A percentile compares a stretch with the other conserved stretches of the same genome.
Conservation (phyloP, 2,113 vertebrate genomes). For the Hepsetus odoe region DNA sequence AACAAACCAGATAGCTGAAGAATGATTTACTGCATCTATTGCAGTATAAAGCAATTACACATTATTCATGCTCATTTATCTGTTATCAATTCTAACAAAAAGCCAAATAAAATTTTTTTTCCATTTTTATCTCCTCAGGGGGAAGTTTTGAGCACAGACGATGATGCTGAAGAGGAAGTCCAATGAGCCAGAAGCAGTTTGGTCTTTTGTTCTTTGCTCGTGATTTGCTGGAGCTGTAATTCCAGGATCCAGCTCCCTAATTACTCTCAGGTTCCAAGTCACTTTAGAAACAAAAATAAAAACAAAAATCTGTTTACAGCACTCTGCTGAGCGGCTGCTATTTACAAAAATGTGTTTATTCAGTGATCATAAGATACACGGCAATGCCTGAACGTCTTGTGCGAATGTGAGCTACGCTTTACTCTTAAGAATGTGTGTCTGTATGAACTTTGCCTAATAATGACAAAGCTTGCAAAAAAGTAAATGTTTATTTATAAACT, state of each 20-base stretch:
- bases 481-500: too few relatives aligned
- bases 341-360: neutral
- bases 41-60: too few relatives aligned
- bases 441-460: too few relatives aligned
- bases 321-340: neutral
- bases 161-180: constrained; percentile 54
- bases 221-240: neutral
- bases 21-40: too few relatives aligned
- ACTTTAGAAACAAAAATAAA: constrained; percentile 1
- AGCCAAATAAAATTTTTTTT: too few relatives aligned
- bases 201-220: neutral
- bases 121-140: constrained; percentile 55
- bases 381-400: too few relatives aligned
- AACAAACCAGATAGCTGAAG: too few relatives aligned
- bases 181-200: constrained; percentile 44
- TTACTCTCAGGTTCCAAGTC: constrained; percentile 21
- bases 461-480: too few relatives aligned
- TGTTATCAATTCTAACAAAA: neutral
- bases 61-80: neutral
- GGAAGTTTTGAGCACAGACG: constrained; percentile 50
- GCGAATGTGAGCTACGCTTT: too few relatives aligned
- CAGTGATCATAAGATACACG: too few relatives aligned
- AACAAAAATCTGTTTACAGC: neutral
- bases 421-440: too few relatives aligned
- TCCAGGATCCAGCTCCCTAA: neutral